Percentiles rank a stretch among this genome's conserved stretches.
These are phyloP conservation scores for Zaprionus capensis DNA, from an alignment of 1,140 invertebrate genomes.

Conservation along the genomic window DNA sequence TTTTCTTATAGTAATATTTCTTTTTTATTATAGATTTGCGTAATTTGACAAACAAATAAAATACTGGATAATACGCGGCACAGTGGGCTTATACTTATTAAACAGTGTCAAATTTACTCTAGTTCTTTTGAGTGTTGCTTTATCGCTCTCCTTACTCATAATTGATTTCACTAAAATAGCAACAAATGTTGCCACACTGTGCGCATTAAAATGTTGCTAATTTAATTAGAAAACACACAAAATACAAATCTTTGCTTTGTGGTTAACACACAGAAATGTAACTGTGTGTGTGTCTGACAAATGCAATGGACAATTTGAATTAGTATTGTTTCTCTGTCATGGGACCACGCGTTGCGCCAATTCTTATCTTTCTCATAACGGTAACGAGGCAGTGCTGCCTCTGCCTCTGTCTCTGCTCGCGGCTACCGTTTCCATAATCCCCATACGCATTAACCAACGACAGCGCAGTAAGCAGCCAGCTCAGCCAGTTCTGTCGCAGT, in stretches of 20 bases:
- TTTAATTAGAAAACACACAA: slow-evolving; percentile 46
- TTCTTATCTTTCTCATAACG: slow-evolving; percentile 53
- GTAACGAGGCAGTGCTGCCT: slow-evolving; percentile 32
- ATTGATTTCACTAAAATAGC: not conserved
- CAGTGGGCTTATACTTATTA: slow-evolving; percentile 16
- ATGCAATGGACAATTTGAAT: slow-evolving; percentile 31
- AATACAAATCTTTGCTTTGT: slow-evolving; percentile 15
- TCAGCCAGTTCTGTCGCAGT: slow-evolving; percentile 1
- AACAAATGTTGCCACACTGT: slow-evolving; percentile 11
- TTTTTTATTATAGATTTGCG: slow-evolving; percentile 48
- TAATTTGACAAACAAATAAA: slow-evolving; percentile 41
- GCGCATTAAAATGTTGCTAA: slow-evolving; percentile 33
- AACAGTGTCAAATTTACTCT: not conserved
- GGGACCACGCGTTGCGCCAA: slow-evolving; percentile 47
- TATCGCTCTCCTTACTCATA: not conserved
- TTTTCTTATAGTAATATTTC: slow-evolving; percentile 21
- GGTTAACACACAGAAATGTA: slow-evolving; percentile 7
- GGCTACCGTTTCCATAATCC: slow-evolving; percentile 56
- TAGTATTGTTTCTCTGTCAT: slow-evolving; percentile 38
- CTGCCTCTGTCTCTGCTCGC: not conserved
- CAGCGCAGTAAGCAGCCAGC: slow-evolving; percentile 30
- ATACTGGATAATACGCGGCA: slow-evolving; percentile 1
- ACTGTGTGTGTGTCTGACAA: slow-evolving; percentile 4
- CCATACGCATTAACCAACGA: slow-evolving; percentile 51
- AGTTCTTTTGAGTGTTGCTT: not conserved